A percentile compares a stretch with the other conserved stretches of the same genome.
Conservation (phyloP, 2,113 vertebrate genomes). For the Aramus guarauna region DNA sequence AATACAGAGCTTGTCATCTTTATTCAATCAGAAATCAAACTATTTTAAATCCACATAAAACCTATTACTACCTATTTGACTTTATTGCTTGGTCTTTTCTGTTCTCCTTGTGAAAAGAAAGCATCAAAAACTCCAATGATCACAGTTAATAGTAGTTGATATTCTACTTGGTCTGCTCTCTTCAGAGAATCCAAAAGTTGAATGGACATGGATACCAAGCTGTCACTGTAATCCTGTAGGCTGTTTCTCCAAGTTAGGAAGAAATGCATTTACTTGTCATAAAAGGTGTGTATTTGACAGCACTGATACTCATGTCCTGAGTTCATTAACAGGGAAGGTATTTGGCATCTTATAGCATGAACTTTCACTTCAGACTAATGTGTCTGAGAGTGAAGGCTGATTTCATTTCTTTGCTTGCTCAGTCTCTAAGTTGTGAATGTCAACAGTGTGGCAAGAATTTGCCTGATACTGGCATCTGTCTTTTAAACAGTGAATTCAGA, state of each 20-base stretch:
- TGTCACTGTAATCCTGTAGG: not conserved
- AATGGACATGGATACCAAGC: not conserved
- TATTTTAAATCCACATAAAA: not conserved
- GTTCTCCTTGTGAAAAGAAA: not conserved
- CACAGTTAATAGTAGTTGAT: not conserved
- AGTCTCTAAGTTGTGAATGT: not conserved
- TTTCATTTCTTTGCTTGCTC: not conserved
- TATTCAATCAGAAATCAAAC: not conserved
- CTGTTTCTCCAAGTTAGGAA: not conserved
- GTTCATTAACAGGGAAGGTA: not conserved
- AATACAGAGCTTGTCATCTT: conserved; percentile 46
- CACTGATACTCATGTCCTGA: not conserved
- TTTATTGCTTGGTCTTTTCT: not conserved
- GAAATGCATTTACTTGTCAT: not conserved
- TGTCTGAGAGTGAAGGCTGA: not conserved
- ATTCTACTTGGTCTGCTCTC: not conserved
- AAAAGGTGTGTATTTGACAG: not conserved
- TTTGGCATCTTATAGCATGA: not conserved
- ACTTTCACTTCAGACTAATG: not conserved
- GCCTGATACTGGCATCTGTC: not conserved
- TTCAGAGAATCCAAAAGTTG: not conserved
- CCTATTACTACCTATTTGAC: not conserved
- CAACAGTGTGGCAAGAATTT: not conserved
- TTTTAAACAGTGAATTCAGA: not conserved
- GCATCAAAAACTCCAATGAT: not conserved